Evolutionary conservation across 1,140 invertebrate species (phyloP).

Genomic region (Cydia strobilella): DNA sequence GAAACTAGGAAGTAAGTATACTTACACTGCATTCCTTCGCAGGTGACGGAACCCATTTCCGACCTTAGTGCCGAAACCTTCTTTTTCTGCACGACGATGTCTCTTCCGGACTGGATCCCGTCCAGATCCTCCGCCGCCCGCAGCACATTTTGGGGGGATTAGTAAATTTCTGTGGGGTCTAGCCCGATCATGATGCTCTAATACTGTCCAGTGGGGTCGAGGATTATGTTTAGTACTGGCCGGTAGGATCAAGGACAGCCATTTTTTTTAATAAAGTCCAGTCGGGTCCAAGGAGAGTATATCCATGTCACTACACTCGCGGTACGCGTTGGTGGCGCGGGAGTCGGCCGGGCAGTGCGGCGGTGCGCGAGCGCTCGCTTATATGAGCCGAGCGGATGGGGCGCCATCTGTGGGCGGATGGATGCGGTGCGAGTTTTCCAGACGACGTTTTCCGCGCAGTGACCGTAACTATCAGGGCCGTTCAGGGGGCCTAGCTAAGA

Average conservation of each 20-base stretch:
- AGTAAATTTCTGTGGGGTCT: conserved; percentile 74
- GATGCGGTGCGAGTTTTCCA: conserved; percentile 61
- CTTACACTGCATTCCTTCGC: conserved; percentile 23
- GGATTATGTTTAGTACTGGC: conserved; percentile 62
- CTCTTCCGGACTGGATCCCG: conserved; percentile 69
- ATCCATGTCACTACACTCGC: conserved; percentile 59
- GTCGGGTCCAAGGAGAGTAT: conserved; percentile 72
- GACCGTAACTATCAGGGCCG: background rate
- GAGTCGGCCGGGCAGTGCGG: conserved; percentile 59
- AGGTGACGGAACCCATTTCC: conserved; percentile 15
- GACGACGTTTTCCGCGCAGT: conserved; percentile 31
- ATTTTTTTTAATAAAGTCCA: conserved; percentile 69
- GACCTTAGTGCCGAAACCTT: conserved; percentile 48
- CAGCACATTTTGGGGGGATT: conserved; percentile 70
- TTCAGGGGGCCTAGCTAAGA: too few relatives aligned
- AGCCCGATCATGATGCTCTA: conserved; percentile 60
- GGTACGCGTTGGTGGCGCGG: conserved; percentile 54
- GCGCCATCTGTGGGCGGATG: conserved; percentile 69
- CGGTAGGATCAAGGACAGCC: conserved; percentile 66
- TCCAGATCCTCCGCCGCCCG: conserved; percentile 65
- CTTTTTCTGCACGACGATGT: conserved; percentile 74
- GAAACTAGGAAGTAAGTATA: conserved; percentile 8
- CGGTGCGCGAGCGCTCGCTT: conserved; percentile 53
- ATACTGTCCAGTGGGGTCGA: conserved; percentile 34
- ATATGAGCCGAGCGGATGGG: conserved; percentile 62